Evolutionary conservation across 2,888 invertebrate genomes (phyloP), one percentile per base, ranked within the genome.

Genomic region (Tipula helvola): DNA sequence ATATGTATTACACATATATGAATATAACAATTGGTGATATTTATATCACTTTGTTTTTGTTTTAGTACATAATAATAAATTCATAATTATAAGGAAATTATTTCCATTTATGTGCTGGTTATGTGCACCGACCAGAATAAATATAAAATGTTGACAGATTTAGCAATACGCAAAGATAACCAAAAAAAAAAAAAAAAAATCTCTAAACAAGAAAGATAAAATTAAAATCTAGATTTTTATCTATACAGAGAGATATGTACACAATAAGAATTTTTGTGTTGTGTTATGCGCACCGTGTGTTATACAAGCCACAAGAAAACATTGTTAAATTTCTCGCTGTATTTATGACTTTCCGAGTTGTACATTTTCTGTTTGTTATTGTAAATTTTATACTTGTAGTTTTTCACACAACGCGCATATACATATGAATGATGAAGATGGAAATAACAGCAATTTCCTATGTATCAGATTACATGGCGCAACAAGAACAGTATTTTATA

Each of bases 31-130:
- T 71, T 18, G 28, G 71, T 71, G 71, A 71, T 71, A 71, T 71
- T 71, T 71, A 71, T 71, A 71, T 71, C 71, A 71, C 71, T 71
- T 71, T 71, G 71, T 18, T 28, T 28, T 71, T 18, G 52, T 16
- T 52, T 52, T 52, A 52, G 52, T 71, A 71, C 18, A 71, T 71
- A 28, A 71, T 71, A 71, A 71, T 71, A 71, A 71, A 71, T 71
- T 71, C 71, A 71, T 71, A 71, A 71, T 71, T 71, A 71, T 71
- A 71, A 71, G 71, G 71, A 71, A 71, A 71, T 71, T 71, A 71
- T 71, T 71, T 71, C 71, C 71, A 71, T 71, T 71, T 71, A 71
- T 71, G 71, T 71, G 28, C 71, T 71, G 71, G 28, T 28, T 16
- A 4, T 52, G n/a, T 5, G 10, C 8, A 16, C 10, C 28, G 71